Evolutionary conservation across 1,140 invertebrate species (phyloP).

Genomic region (Zaprionus ornatus): DNA sequence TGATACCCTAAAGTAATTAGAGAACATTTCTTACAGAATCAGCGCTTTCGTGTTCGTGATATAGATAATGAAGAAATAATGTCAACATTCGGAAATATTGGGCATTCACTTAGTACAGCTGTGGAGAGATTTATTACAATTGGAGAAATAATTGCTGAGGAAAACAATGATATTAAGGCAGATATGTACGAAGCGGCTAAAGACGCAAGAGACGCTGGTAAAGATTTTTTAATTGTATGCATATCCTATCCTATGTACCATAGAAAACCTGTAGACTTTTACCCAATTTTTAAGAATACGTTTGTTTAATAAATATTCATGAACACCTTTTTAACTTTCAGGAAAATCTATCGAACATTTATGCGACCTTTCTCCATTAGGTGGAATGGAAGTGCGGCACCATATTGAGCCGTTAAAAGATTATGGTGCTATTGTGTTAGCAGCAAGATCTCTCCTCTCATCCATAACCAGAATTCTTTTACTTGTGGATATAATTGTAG

Average conservation of each 20-base stretch:
- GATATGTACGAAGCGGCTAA: constrained; percentile 99
- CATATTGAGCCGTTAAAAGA: constrained; percentile 86
- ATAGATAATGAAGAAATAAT: constrained; percentile 84
- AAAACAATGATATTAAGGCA: constrained; percentile 97
- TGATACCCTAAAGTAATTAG: too few species aligned
- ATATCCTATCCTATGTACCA: background rate
- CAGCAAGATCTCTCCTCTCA: constrained; percentile 95
- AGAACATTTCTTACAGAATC: constrained; percentile 48
- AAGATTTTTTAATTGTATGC: constrained; percentile 46
- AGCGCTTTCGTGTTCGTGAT: constrained; percentile 73
- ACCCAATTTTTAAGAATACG: background rate
- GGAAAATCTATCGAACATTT: constrained; percentile 91
- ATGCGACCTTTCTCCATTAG: constrained; percentile 90
- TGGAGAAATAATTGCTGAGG: constrained; percentile 98
- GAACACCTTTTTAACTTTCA: constrained; percentile 36
- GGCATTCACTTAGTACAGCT: constrained; percentile 97
- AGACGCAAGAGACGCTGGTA: constrained; percentile 97
- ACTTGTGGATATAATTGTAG: constrained; percentile 98
- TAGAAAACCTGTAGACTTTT: too few species aligned
- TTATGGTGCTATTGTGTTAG: constrained; percentile 92
- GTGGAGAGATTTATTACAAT: constrained; percentile 99
- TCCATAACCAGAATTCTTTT: constrained; percentile 98
- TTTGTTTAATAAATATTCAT: background rate
- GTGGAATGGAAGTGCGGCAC: constrained; percentile 85
- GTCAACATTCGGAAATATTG: constrained; percentile 93